phyloP scores from a whole-genome alignment of 2,888 invertebrate genomes.

The Bombylius major region DNA sequence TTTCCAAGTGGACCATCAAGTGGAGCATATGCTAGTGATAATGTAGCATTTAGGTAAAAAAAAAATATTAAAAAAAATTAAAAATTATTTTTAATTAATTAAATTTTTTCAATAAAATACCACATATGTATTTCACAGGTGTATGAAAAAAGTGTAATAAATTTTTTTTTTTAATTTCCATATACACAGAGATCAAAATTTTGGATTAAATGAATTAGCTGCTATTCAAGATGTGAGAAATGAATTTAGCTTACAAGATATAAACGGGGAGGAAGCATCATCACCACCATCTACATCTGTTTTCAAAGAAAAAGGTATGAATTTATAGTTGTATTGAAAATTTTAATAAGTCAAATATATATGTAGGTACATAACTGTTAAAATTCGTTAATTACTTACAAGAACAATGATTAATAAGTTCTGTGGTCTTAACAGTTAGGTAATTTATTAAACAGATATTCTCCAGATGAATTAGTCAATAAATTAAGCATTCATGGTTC shows the following conservation, averaged over 20 bases:
- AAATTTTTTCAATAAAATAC: no score
- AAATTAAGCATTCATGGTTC: no score
- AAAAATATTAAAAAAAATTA: not conserved
- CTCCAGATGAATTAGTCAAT: no score
- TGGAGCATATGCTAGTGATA: slow-evolving; percentile 33
- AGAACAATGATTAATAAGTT: no score
- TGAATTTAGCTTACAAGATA: slow-evolving; percentile 50
- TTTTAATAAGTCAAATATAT: no score
- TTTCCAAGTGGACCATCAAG: slow-evolving; percentile 28
- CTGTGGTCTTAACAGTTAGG: no score
- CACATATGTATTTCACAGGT: no score
- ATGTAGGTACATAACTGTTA: no score
- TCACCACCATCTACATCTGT: slow-evolving; percentile 17
- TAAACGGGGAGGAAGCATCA: slow-evolving; percentile 39
- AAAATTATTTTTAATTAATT: not conserved
- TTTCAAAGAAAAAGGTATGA: slow-evolving; percentile 50
- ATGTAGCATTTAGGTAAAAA: slow-evolving; percentile 33
- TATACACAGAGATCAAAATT: slow-evolving; percentile 43
- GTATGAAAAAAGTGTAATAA: no score
- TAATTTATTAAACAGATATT: no score
- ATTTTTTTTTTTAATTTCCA: not conserved
- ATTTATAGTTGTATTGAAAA: not conserved
- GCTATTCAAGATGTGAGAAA: slow-evolving; percentile 40
- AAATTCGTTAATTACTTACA: no score
- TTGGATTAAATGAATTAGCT: slow-evolving; percentile 45